Base-by-base conservation (phyloP, 2,888 invertebrate species). In the Drosophila picticornis region DNA sequence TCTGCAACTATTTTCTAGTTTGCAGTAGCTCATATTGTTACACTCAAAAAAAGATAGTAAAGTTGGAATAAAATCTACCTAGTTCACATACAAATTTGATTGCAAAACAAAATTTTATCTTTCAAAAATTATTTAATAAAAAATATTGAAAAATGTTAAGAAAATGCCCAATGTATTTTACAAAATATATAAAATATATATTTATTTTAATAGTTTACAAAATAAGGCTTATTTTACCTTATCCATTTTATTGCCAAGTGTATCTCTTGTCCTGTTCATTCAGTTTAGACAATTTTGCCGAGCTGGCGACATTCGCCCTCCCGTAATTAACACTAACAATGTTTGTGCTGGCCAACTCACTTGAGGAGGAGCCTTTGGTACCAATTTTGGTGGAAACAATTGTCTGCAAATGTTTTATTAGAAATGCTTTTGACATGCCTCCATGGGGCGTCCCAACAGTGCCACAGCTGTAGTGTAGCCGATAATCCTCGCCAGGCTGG, bases 331-430 rank as follows among this genome's bases (percentile, higher is more conserved):
- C 80, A 81, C 80, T 81, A 77, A 83, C 82, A 74, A 83, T 80
- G 80, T 77, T 83, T 67, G 46, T 46, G 62, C 53, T 27, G 57
- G 63, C 55, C 53, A 50, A 67, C 67, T 25, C 70, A 70, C 62
- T 68, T 69, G 72, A 46, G 46, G 9, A 72, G 70, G 34, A 60
- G 68, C 22, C 69, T 58, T 68, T 51, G 50, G 65, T 60, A 29
- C 48, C 62, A 63, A 73, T 80, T 76, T 72, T 53, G 77, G 77
- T 67, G 63, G 73, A 77, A 65, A 73, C 68, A 77, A 76, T 84
- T 89, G 75, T 79, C 91, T 75, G 91, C 67, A 73, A 81, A 89
- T 90, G 83, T 64, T 90, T 79, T 87, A 89, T 87, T 85, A 73
- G 76, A 87, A 90, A 88, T 87, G 70, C 64, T 62, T 76, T 76